Evolutionary conservation across 2,797 vertebrate genomes (phyloP).

Genomic region (Hypotaenidia okinawae): DNA sequence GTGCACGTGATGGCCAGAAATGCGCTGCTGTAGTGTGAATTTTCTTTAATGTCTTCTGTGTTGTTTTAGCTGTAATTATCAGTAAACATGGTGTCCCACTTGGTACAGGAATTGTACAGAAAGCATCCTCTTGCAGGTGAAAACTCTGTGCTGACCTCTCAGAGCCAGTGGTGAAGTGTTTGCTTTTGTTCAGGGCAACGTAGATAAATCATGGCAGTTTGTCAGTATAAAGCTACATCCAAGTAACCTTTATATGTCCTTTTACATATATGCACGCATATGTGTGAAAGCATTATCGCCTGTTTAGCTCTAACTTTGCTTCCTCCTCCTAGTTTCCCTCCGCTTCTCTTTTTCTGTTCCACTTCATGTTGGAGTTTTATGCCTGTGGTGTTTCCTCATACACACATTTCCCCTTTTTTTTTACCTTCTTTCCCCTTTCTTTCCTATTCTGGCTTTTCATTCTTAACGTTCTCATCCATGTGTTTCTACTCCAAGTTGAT

Average conservation of each 20-base stretch:
- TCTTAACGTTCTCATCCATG: not conserved
- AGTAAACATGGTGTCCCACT: not conserved
- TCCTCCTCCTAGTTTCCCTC: not conserved
- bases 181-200: not conserved
- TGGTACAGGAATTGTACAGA: not conserved
- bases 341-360: conserved; percentile 30
- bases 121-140: not conserved
- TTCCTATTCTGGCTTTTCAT: not conserved
- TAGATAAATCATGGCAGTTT: not conserved
- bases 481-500: not conserved
- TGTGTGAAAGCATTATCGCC: not conserved
- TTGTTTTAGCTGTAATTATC: not conserved
- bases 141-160: not conserved
- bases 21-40: not conserved
- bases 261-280: not conserved
- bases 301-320: not conserved
- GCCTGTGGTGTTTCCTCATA: not conserved
- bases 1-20: not conserved
- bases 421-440: not conserved
- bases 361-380: conserved; percentile 3
- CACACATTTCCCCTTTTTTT: not conserved
- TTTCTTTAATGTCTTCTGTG: not conserved
- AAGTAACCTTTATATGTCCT: not conserved
- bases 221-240: not conserved
- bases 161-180: not conserved